phyloP scores from a whole-genome alignment of 2,113 vertebrate species.

The Brienomyrus brachyistius region DNA sequence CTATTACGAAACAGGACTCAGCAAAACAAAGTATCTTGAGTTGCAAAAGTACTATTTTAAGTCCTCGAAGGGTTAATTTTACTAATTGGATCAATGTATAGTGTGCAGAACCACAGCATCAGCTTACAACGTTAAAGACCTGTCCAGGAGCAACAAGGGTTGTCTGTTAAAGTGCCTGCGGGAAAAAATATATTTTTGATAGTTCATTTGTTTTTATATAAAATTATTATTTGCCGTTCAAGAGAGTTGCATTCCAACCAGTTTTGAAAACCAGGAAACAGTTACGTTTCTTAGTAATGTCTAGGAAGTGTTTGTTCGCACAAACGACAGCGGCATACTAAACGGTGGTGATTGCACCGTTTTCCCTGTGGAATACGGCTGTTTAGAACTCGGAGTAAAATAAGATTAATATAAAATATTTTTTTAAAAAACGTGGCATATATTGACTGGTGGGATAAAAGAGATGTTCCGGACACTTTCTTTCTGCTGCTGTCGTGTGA shows the following conservation, averaged over 20 bases:
- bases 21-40: neutral
- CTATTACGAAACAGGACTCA: neutral
- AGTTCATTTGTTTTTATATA: neutral
- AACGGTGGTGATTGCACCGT: neutral
- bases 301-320: constrained; percentile 8
- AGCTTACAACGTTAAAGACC: constrained; percentile 16
- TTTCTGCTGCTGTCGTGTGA: neutral
- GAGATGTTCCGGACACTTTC: neutral
- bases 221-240: neutral
- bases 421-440: neutral
- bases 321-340: constrained; percentile 10
- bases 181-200: neutral
- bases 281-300: neutral
- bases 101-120: constrained; percentile 7
- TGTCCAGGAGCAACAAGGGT: neutral
- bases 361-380: neutral
- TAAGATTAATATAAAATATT: neutral
- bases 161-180: constrained; percentile 4
- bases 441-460: neutral
- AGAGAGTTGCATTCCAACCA: neutral
- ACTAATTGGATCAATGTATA: constrained; percentile 25
- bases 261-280: constrained; percentile 14
- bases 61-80: constrained; percentile 15
- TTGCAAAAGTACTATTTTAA: neutral
- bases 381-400: neutral